Evolutionary conservation across 2,797 vertebrate species (phyloP).

Genomic region (Micromesistius poutassou): DNA sequence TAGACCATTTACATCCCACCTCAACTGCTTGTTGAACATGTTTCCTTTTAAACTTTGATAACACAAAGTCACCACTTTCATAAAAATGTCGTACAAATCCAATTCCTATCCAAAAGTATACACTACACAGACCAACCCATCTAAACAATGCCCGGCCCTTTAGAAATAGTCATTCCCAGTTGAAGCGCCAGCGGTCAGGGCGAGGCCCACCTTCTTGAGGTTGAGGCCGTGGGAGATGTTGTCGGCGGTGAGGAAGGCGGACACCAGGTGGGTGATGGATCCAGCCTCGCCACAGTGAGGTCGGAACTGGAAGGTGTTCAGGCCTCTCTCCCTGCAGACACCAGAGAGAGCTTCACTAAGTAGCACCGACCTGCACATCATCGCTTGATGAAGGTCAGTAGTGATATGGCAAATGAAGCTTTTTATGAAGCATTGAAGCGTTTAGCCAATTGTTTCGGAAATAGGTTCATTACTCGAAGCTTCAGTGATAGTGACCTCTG

Average conservation of each 20-base stretch:
- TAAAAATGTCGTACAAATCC: background rate
- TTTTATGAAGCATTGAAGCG: too few species aligned
- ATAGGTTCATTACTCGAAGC: too few species aligned
- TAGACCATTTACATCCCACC: background rate
- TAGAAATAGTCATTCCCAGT: too few species aligned
- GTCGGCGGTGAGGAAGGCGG: conserved; percentile 92
- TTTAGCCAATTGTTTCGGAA: too few species aligned
- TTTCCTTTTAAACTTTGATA: background rate
- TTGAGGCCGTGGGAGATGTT: conserved; percentile 97
- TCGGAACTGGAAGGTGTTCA: conserved; percentile 93
- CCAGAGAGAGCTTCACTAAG: background rate
- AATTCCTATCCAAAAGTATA: background rate
- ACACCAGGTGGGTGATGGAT: conserved; percentile 94
- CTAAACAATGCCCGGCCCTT: background rate
- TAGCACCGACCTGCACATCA: background rate
- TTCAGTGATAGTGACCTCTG: too few species aligned
- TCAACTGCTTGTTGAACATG: background rate
- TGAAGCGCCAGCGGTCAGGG: background rate
- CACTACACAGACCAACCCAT: background rate
- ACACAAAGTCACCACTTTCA: background rate
- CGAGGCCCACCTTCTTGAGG: conserved; percentile 85
- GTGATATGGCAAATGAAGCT: too few species aligned
- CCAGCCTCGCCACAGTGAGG: conserved; percentile 97
- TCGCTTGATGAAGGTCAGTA: background rate
- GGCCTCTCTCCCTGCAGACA: conserved; percentile 80